Evolutionary conservation across 2,113 vertebrate genomes (phyloP), one percentile per base, ranked within the genome.

Genomic region (Apteryx owenii): DNA sequence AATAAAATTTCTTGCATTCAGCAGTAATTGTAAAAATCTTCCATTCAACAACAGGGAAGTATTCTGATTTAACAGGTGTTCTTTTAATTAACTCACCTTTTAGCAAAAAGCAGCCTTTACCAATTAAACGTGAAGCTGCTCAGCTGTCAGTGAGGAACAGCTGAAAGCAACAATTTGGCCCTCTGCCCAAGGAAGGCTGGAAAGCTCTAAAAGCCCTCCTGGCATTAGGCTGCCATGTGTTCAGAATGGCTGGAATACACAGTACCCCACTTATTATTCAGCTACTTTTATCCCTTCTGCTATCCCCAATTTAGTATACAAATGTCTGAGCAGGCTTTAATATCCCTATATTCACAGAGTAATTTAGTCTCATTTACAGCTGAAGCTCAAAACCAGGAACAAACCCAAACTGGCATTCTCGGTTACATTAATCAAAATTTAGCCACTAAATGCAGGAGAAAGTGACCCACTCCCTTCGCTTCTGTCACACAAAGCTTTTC

Each of bases 191-290:
- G 38, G 50, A 60, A 72, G 89, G 81, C 90, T 93, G 91, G 48
- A 96, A 94, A 96, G 93, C 93, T 97, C 89, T 50, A 46, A 94
- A 85, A 96, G 93, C 89, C 79, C 86, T 95, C 81, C 85, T 40
- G 89, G 91, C 96, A 89, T 96, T 88, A 91, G 82, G 80, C 89
- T 91, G 92, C 88, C 94, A 97, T 93, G 88, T 97, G 94, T 58
- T 95, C 83, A 38, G 75, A 28, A 38, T 61, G 94, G 86, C 72
- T 91, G 89, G 38, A 61, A 66, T 76, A 76, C 90, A 96, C 95
- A 97, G 86, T 85, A 89, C 84, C 84, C 89, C 86, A 66, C 61
- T 96, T 97, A 90, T 96, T 93, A 70, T 76, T 42, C 96, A 87
- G 92, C 89, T 62, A 56, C 90, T 97, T 95, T 92, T 81, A 90